These are phyloP conservation scores for Odocoileus hemionus DNA, from an alignment of 2,113 vertebrate genomes.

Conservation along the genomic window DNA sequence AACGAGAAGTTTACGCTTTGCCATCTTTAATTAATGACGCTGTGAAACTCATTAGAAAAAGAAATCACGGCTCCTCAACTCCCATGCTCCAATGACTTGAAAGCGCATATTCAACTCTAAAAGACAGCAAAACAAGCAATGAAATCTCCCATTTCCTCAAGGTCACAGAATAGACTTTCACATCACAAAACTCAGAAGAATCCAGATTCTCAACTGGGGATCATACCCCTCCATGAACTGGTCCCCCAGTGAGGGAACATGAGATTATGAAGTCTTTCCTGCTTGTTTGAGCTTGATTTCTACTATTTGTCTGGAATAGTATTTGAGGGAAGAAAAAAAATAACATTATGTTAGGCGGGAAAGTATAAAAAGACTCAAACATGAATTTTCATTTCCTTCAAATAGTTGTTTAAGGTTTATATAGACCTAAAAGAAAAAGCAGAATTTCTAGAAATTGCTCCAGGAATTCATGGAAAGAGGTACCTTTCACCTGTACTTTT, in stretches of 20 bases:
- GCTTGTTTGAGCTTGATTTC: neutral
- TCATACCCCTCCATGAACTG: neutral
- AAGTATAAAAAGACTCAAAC: neutral
- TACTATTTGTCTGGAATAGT: neutral
- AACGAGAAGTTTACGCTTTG: slow-evolving; percentile 4
- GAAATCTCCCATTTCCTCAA: neutral
- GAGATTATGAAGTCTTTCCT: neutral
- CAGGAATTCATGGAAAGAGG: neutral
- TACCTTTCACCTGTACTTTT: neutral
- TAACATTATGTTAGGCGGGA: neutral
- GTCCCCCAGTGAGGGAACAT: neutral
- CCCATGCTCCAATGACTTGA: neutral
- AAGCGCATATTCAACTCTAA: neutral
- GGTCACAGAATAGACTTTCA: neutral
- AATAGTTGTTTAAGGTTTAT: neutral
- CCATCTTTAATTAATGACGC: neutral
- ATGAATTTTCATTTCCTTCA: slow-evolving; percentile 37
- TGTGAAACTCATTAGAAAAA: neutral
- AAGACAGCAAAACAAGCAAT: neutral
- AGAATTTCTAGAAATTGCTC: slow-evolving; percentile 10
- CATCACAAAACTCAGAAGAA: neutral
- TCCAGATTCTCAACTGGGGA: neutral
- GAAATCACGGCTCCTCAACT: neutral
- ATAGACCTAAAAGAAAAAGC: neutral
- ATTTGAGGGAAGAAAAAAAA: neutral